Evolutionary conservation across 2,888 invertebrate species (phyloP).

Genomic region (Diadromus collaris): DNA sequence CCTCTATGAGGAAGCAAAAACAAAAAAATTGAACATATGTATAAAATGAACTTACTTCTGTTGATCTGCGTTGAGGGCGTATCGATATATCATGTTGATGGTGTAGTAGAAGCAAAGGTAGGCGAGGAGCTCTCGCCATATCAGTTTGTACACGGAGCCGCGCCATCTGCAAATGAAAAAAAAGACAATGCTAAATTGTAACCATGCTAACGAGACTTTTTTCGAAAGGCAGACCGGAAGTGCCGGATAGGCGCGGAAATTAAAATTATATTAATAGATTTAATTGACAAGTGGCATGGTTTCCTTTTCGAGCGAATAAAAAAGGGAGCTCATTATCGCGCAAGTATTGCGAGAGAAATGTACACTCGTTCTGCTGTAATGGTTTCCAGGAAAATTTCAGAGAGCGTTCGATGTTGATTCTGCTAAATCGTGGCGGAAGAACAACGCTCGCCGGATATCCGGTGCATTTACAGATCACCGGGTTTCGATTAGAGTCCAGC

Average conservation of each 20-base stretch:
- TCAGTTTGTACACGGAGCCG: conserved; percentile 97
- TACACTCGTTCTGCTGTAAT: conserved; percentile 13
- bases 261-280: background rate
- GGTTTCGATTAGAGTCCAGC: background rate
- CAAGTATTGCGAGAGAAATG: conserved; percentile 2
- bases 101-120: conserved; percentile 93
- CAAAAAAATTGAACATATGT: background rate
- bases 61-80: conserved; percentile 89
- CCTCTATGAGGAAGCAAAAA: too few relatives aligned
- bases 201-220: background rate
- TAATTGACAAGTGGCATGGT: conserved; percentile 3
- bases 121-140: conserved; percentile 95
- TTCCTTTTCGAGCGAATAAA: background rate
- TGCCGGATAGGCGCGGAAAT: background rate
- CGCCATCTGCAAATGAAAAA: conserved; percentile 88
- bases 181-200: conserved; percentile 11
- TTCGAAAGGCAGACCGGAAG: background rate
- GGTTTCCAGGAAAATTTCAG: conserved; percentile 43
- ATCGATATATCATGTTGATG: conserved; percentile 94
- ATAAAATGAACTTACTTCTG: conserved; percentile 84
- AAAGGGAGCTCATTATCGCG: conserved; percentile 8
- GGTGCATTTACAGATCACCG: conserved; percentile 62
- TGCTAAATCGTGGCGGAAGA: conserved; percentile 53
- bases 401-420: conserved; percentile 8
- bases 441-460: conserved; percentile 69